Evolutionary conservation across 2,113 vertebrate genomes (phyloP).

Genomic region (Oreocharis arfaki): DNA sequence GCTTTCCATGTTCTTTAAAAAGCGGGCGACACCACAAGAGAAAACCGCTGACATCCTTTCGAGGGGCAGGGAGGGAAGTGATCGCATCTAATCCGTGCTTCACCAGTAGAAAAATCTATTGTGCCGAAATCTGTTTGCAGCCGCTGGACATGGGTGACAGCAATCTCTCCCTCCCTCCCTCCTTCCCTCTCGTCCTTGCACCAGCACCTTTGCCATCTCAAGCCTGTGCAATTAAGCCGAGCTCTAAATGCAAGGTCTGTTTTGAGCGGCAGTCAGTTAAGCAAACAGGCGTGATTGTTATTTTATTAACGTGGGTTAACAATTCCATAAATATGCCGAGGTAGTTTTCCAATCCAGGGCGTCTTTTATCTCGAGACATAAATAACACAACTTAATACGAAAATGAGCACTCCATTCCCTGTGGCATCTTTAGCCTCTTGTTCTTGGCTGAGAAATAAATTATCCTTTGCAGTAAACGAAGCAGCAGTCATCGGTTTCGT

Average conservation of each 20-base stretch:
- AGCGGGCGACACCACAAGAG: neutral
- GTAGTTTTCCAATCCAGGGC: neutral
- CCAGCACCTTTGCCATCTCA: neutral
- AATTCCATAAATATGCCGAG: neutral
- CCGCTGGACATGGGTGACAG: neutral
- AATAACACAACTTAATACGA: slow-evolving; percentile 15
- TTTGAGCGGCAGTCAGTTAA: slow-evolving; percentile 10
- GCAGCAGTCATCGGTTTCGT: neutral
- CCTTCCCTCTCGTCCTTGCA: neutral
- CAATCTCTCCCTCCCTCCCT: neutral
- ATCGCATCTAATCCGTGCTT: neutral
- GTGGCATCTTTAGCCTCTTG: neutral
- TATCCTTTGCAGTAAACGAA: neutral
- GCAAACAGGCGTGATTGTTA: slow-evolving; percentile 38
- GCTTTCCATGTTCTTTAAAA: slow-evolving; percentile 14
- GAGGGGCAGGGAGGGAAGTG: neutral
- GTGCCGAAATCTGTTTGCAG: neutral
- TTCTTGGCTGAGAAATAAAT: slow-evolving; percentile 1
- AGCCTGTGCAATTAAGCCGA: neutral
- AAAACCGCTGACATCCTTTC: slow-evolving; percentile 29
- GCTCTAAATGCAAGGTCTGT: neutral
- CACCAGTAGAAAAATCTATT: neutral
- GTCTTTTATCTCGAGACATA: slow-evolving; percentile 44
- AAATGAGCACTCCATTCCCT: neutral
- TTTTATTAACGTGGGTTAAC: slow-evolving; percentile 14